These are phyloP conservation scores for Clytia hemisphaerica DNA, from an alignment of 30 jellyfish, hydroid and myxozoan genomes.

Conservation along the genomic window DNA sequence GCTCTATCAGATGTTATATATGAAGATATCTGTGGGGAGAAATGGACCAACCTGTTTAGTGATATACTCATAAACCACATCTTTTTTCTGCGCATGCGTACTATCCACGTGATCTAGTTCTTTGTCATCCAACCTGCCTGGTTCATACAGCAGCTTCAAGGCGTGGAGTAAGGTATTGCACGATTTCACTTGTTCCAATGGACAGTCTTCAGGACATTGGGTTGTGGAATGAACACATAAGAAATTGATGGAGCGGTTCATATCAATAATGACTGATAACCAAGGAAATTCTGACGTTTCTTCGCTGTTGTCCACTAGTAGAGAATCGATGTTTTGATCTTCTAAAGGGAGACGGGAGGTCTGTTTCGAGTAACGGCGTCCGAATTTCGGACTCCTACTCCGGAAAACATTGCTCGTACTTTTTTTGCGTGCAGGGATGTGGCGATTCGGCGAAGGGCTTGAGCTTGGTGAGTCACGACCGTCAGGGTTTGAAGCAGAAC, in stretches of 20 bases:
- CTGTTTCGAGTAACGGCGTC: slow-evolving; percentile 21
- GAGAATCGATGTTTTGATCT: background rate
- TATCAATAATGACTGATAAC: slow-evolving; percentile 39
- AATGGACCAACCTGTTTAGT: slow-evolving; percentile 17
- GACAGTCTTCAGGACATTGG: slow-evolving; percentile 30
- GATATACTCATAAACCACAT: slow-evolving; percentile 37
- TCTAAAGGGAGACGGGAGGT: slow-evolving; percentile 23
- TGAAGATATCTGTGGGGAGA: no score
- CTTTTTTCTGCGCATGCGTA: background rate
- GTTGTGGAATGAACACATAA: slow-evolving; percentile 32
- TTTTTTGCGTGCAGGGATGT: background rate
- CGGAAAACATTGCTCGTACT: background rate
- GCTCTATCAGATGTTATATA: background rate
- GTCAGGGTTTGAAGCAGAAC: background rate
- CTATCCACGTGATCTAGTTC: background rate
- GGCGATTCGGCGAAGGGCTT: slow-evolving; percentile 1
- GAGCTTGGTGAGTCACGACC: background rate
- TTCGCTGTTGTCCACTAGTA: slow-evolving; percentile 26
- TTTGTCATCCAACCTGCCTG: slow-evolving; percentile 2
- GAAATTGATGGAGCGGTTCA: slow-evolving; percentile 32
- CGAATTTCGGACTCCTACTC: slow-evolving; percentile 26
- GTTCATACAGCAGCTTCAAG: slow-evolving; percentile 37
- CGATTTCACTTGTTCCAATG: slow-evolving; percentile 33
- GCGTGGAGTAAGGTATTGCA: slow-evolving; percentile 48
- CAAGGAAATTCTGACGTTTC: slow-evolving; percentile 73